phyloP scores from a whole-genome alignment of 2,113 vertebrate genomes.

The Pteruthius melanotis region DNA sequence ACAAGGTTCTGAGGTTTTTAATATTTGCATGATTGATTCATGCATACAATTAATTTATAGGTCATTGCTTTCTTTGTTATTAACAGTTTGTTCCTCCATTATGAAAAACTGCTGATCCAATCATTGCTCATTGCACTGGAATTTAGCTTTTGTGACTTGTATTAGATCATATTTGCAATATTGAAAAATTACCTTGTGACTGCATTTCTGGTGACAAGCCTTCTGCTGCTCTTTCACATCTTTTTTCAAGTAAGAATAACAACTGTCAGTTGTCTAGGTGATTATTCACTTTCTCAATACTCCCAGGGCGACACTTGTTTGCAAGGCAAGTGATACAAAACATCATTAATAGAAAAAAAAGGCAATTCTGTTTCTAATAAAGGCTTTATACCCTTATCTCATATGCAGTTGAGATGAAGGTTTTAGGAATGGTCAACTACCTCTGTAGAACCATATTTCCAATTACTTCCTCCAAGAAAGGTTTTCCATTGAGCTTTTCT shows the following conservation, averaged over 20 bases:
- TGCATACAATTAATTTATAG: conserved; percentile 29
- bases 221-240: not conserved
- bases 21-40: conserved; percentile 35
- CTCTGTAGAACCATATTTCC: not conserved
- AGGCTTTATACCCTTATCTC: not conserved
- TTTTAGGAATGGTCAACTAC: not conserved
- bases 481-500: not conserved
- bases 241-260: not conserved
- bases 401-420: not conserved
- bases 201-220: not conserved
- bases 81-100: conserved; percentile 21
- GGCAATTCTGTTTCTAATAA: not conserved
- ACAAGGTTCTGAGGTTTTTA: conserved; percentile 31
- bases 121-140: conserved; percentile 41
- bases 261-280: not conserved
- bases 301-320: not conserved
- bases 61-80: conserved; percentile 33
- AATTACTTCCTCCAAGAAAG: not conserved
- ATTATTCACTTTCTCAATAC: not conserved
- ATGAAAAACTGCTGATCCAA: conserved; percentile 26
- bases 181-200: not conserved
- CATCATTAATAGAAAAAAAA: not conserved
- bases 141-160: conserved; percentile 56
- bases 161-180: conserved; percentile 46
- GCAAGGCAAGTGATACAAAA: not conserved